Percentiles rank a stretch among this genome's conserved stretches.
phyloP scores from a whole-genome alignment of 2,797 vertebrate species.

The Protonibea diacanthus region DNA sequence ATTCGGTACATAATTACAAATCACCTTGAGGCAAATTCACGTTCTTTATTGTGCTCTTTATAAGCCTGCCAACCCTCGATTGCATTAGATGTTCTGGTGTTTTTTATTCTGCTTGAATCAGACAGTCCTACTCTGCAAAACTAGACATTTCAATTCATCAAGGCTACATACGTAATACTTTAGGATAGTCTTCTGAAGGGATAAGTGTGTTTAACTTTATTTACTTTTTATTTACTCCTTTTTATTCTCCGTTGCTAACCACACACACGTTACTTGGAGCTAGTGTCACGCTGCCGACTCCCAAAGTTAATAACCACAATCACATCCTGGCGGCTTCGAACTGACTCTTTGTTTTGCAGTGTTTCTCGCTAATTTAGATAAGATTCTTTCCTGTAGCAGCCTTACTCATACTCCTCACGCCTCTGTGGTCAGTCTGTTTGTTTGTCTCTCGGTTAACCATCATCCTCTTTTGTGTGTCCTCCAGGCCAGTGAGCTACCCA shows the following conservation, averaged over 20 bases:
- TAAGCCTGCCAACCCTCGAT: background rate
- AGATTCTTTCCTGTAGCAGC: slow-evolving; percentile 6
- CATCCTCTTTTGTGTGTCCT: slow-evolving; percentile 14
- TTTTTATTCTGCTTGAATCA: background rate
- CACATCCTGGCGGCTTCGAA: background rate
- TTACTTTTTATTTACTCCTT: background rate
- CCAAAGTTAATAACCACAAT: background rate
- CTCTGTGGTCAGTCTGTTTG: slow-evolving; percentile 11
- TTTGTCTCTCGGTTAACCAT: slow-evolving; percentile 14
- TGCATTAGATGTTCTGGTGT: background rate
- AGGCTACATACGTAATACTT: background rate
- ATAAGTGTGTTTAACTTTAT: background rate
- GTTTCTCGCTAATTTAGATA: slow-evolving; percentile 4
- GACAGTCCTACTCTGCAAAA: background rate
- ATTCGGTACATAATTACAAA: background rate
- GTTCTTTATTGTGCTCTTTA: background rate
- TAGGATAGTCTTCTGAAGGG: too few species aligned
- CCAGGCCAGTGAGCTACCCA: slow-evolving; percentile 94
- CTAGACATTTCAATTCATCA: background rate
- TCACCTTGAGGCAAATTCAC: background rate
- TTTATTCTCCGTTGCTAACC: slow-evolving; percentile 6
- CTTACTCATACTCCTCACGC: background rate
- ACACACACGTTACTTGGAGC: background rate
- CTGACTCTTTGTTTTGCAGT: background rate
- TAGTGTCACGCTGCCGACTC: background rate